Evolutionary conservation across 2,888 invertebrate genomes (phyloP), one percentile per base, ranked within the genome.

Genomic region (Nephrotoma guestfalica): DNA sequence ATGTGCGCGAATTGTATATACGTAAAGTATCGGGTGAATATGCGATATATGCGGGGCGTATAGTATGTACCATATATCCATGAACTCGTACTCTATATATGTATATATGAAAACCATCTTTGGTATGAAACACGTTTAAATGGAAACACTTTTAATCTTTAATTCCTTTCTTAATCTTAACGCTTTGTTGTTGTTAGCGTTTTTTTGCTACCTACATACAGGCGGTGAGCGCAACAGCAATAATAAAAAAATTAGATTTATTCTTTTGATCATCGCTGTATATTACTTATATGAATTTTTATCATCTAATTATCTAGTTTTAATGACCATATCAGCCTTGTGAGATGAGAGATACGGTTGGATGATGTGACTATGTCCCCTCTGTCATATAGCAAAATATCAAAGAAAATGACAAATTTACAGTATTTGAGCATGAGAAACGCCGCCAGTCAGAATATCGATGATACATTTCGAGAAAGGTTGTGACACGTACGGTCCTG

Each of bases 261-360:
- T 84, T 84, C 84, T 41, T 84, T 84, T 84, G 84, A 84, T 41
- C 71, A 30, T 13, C 30, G 47, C 9, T 30, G 30, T 30, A 71
- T 71, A 71, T 71, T 71, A 71, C 71, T 11, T 84, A 15, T 42
- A 41, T 84, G 84, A 84, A 84, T 84, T 84, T 84, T 84, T 84
- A 84, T 84, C 84, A 84, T 84, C 84, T 84, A 84, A 84, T 84
- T 84, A 84, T 84, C 84, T 84, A 84, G n/a, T 41, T 84, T 84
- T 84, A 84, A 84, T 84, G 84, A 84, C 84, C 41, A 15, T 6
- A 84, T 84, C 42, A 41, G 15, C 84, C 84, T 84, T 84, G 41
- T 84, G 42, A 71, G 9, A 4, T 30, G 9, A 71, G 51, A 51
- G 15, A 51, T 51, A 15, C 30, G 30, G 30, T 30, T 30, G 1